A percentile compares a stretch with the other conserved stretches of the same genome.
These are phyloP conservation scores for Poecile atricapillus DNA, from an alignment of 2,113 vertebrate genomes.

Conservation along the genomic window DNA sequence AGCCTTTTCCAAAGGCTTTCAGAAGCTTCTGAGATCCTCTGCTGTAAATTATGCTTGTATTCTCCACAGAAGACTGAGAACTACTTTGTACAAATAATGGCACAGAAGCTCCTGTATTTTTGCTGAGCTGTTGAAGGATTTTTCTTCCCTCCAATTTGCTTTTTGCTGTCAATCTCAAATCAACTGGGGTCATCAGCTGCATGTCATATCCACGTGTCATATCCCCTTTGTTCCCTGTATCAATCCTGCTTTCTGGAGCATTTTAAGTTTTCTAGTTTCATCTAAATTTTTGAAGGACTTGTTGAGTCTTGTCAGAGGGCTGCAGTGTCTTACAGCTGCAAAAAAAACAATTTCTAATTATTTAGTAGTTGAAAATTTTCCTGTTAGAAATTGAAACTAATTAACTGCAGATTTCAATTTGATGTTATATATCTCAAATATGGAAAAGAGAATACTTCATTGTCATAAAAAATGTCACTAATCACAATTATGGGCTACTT, in stretches of 20 bases:
- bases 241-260: neutral
- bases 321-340: neutral
- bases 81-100: neutral
- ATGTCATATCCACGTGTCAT: rapidly evolving
- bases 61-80: neutral
- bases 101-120: neutral
- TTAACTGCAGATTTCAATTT: neutral
- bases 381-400: neutral
- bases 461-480: neutral
- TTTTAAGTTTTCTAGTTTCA: neutral
- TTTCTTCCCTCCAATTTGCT: neutral
- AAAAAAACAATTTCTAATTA: conserved; percentile 3
- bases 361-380: conserved; percentile 11
- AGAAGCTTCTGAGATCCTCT: neutral
- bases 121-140: neutral
- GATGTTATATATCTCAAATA: neutral
- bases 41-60: neutral
- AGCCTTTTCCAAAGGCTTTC: neutral
- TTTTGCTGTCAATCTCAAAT: neutral
- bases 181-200: neutral
- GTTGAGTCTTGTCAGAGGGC: neutral
- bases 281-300: neutral
- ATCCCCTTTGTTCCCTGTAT: rapidly evolving
- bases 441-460: neutral
- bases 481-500: neutral